Conservation (phyloP, 1,140 invertebrate species). For the Drosophila obscura region DNA sequence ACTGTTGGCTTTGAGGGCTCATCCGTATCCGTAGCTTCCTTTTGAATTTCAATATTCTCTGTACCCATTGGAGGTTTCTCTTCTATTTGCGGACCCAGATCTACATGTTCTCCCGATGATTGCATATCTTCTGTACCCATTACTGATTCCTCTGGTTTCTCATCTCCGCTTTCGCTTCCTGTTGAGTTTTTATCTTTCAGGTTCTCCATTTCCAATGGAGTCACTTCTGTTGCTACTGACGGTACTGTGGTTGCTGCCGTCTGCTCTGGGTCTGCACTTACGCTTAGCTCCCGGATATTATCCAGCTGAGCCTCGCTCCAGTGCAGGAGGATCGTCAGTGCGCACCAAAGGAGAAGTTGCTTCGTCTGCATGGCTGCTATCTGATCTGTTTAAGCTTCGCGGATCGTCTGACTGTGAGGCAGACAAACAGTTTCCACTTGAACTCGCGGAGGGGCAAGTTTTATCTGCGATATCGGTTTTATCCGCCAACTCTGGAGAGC, state of each 20-base stretch:
- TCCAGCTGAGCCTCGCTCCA: slow-evolving; percentile 34
- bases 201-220: background rate
- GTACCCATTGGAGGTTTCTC: too few relatives aligned
- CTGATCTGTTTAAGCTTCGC: slow-evolving; percentile 18
- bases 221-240: background rate
- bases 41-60: too few relatives aligned
- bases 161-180: too few relatives aligned
- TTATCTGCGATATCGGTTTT: slow-evolving; percentile 44
- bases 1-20: too few relatives aligned
- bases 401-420: slow-evolving; percentile 15
- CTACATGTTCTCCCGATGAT: too few relatives aligned
- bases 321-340: slow-evolving; percentile 32
- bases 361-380: slow-evolving; percentile 33
- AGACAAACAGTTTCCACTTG: slow-evolving; percentile 10
- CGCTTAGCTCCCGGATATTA: slow-evolving; percentile 16
- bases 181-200: too few relatives aligned
- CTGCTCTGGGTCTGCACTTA: slow-evolving; percentile 4
- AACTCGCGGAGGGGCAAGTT: background rate
- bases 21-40: too few relatives aligned
- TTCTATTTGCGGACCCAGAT: too few relatives aligned
- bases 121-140: slow-evolving; percentile 1
- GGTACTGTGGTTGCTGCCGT: background rate
- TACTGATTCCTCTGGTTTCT: background rate
- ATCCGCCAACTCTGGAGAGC: slow-evolving; percentile 34
- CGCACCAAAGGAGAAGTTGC: slow-evolving; percentile 34